A percentile compares a stretch with the other conserved stretches of the same genome.
Conservation (phyloP, 2,797 vertebrate genomes). For the Syngnathus rostellatus region DNA sequence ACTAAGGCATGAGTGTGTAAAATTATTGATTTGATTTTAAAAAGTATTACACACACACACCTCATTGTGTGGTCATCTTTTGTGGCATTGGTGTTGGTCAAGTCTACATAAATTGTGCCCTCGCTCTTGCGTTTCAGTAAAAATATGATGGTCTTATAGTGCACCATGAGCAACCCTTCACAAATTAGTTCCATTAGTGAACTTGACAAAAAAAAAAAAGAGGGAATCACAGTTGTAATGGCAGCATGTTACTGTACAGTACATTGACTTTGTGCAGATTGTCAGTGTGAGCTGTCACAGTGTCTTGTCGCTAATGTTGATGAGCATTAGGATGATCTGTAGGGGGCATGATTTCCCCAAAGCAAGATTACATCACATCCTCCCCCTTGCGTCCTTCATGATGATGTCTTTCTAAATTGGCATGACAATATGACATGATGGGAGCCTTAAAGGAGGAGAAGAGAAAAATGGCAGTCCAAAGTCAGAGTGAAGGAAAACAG, state of each 20-base stretch:
- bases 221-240: background rate
- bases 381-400: conserved; percentile 23
- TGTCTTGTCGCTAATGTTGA: conserved; percentile 30
- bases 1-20: background rate
- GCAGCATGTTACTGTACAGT: conserved; percentile 10
- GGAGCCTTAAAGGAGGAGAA: conserved; percentile 36
- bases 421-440: conserved; percentile 34
- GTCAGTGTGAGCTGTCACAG: conserved; percentile 23
- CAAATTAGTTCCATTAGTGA: background rate
- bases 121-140: background rate
- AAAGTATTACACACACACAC: conserved; percentile 8
- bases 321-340: conserved; percentile 23
- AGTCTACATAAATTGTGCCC: conserved; percentile 8
- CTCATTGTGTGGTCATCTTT: conserved; percentile 27
- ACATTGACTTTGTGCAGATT: conserved; percentile 21
- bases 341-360: conserved; percentile 15
- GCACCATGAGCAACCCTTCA: background rate
- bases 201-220: background rate
- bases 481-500: background rate
- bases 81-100: conserved; percentile 29
- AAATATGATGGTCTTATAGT: conserved; percentile 6
- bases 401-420: conserved; percentile 33
- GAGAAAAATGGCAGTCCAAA: conserved; percentile 21
- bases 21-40: background rate
- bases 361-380: conserved; percentile 44